Conservation (phyloP, 2,113 vertebrate genomes). For the Silurus meridionalis region DNA sequence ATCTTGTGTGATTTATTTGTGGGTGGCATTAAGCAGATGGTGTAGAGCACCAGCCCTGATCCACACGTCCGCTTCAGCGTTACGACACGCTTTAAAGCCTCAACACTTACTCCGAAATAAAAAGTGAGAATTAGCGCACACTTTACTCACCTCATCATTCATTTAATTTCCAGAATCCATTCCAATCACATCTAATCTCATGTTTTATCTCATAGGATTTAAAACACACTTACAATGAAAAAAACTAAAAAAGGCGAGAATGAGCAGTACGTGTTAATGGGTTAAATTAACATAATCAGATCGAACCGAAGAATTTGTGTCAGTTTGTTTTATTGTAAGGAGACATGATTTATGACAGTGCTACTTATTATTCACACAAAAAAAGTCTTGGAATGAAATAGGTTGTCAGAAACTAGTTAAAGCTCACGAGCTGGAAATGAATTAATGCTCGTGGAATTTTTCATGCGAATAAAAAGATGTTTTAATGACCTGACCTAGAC, state of each 20-base stretch:
- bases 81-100: background rate
- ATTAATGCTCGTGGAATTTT: slow-evolving; percentile 23
- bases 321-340: slow-evolving; percentile 25
- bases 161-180: slow-evolving; percentile 23
- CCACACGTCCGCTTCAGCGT: background rate
- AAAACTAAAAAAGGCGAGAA: background rate
- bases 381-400: background rate
- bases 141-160: slow-evolving; percentile 7
- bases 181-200: background rate
- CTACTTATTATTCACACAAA: slow-evolving; percentile 7
- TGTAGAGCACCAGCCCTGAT: background rate
- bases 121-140: background rate
- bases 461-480: background rate
- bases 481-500: slow-evolving; percentile 28
- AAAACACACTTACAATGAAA: background rate
- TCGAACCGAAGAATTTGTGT: slow-evolving; percentile 26
- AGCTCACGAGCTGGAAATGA: slow-evolving; percentile 7
- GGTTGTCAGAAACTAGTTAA: slow-evolving; percentile 37
- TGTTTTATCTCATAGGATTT: background rate
- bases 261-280: slow-evolving; percentile 1
- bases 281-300: slow-evolving; percentile 37
- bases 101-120: background rate
- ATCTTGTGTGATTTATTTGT: slow-evolving; percentile 37
- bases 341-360: slow-evolving; percentile 24
- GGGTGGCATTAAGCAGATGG: slow-evolving; percentile 45